Conservation (phyloP, 1,140 invertebrate species). For the Pseudomyrmex flavicornis region DNA sequence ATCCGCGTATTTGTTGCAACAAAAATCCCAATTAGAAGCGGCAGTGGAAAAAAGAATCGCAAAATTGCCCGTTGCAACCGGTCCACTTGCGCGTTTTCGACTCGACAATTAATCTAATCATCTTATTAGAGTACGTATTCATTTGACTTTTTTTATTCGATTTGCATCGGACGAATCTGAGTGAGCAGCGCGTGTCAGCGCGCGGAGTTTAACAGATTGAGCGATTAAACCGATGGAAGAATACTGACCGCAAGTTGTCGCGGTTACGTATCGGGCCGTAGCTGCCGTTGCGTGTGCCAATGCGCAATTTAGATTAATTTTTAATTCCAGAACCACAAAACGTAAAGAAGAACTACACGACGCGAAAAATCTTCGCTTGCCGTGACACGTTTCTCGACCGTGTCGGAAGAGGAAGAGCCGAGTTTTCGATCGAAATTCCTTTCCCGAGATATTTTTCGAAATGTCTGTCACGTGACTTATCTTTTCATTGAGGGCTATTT, state of each 20-base stretch:
- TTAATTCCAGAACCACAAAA: too few relatives aligned
- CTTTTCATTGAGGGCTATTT: background rate
- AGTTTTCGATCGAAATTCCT: background rate
- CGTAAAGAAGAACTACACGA: too few relatives aligned
- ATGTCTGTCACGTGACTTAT: background rate
- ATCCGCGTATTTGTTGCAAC: too few relatives aligned
- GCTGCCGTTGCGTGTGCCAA: background rate
- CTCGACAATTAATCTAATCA: background rate
- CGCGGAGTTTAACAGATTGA: slow-evolving; percentile 41
- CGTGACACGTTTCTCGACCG: too few relatives aligned
- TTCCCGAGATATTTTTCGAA: background rate
- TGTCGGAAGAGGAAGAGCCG: too few relatives aligned
- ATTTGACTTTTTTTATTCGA: slow-evolving; percentile 14
- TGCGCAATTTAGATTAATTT: too few relatives aligned
- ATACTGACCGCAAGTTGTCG: slow-evolving; percentile 19
- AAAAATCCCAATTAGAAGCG: background rate
- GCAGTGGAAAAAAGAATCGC: too few relatives aligned
- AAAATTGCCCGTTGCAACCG: background rate
- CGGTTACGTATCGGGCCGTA: too few relatives aligned
- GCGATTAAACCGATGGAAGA: slow-evolving; percentile 52
- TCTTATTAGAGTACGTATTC: background rate
- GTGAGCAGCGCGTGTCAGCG: slow-evolving; percentile 12
- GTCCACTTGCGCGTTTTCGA: background rate
- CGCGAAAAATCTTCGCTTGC: too few relatives aligned
- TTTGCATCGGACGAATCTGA: slow-evolving; percentile 23